Evolutionary conservation across 2,113 vertebrate genomes (phyloP).

Genomic region (Mastomys coucha): DNA sequence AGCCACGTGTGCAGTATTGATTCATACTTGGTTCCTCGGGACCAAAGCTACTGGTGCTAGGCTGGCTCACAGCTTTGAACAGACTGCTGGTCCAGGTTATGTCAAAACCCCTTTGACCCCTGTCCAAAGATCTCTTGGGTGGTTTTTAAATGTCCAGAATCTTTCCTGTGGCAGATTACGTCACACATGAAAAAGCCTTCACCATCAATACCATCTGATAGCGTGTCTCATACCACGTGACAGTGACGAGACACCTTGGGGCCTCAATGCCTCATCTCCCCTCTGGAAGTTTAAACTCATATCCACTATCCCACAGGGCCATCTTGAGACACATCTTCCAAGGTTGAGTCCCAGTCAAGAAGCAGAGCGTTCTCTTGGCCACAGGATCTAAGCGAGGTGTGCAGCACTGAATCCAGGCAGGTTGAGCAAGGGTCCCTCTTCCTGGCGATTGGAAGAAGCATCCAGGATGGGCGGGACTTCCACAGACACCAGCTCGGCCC

Average conservation of each 20-base stretch:
- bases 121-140: constrained; percentile 25
- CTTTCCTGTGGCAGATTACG: background rate
- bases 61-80: background rate
- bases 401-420: background rate
- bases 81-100: background rate
- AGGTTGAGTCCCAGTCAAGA: background rate
- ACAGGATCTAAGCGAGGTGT: background rate
- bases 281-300: background rate
- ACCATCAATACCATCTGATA: background rate
- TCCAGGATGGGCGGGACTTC: background rate
- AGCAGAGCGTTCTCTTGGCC: background rate
- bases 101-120: background rate
- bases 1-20: background rate
- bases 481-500: background rate
- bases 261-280: background rate
- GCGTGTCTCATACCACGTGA: background rate
- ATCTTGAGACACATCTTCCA: background rate
- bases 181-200: background rate
- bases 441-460: background rate
- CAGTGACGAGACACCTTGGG: background rate
- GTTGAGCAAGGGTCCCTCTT: background rate
- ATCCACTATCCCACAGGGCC: background rate
- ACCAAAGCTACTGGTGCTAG: background rate
- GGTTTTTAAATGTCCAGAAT: constrained; percentile 34
- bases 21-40: background rate